These are phyloP conservation scores for Euclidia mi DNA, from an alignment of 2,888 invertebrate genomes.

Conservation along the genomic window DNA sequence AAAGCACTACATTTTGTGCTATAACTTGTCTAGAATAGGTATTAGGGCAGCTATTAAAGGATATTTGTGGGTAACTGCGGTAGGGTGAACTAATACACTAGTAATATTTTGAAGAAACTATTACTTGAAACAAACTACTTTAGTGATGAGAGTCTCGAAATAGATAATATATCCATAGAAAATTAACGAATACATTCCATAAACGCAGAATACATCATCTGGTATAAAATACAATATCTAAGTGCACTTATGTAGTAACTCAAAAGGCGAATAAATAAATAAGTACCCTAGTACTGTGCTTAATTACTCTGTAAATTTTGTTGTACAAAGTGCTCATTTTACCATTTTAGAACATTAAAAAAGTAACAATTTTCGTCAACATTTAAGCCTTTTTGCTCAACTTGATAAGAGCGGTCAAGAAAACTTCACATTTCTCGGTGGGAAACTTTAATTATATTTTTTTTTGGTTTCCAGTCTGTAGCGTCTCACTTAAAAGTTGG, in stretches of 20 bases:
- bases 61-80: slow-evolving; percentile 5
- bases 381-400: slow-evolving; percentile 21
- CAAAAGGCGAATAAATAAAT: too few species aligned
- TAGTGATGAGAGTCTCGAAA: slow-evolving; percentile 3
- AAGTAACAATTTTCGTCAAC: slow-evolving; percentile 20
- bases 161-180: background rate
- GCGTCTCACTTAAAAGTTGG: slow-evolving; percentile 16
- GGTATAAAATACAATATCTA: too few species aligned
- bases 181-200: background rate
- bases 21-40: slow-evolving; percentile 2
- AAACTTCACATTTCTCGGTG: slow-evolving; percentile 44
- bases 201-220: too few species aligned
- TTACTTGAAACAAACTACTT: slow-evolving; percentile 7
- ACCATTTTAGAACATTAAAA: too few species aligned
- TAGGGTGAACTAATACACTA: slow-evolving; percentile 10
- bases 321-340: too few species aligned
- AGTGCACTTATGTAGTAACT: too few species aligned
- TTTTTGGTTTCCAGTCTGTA: slow-evolving; percentile 15
- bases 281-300: too few species aligned
- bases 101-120: slow-evolving; percentile 10
- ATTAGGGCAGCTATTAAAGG: background rate
- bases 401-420: slow-evolving; percentile 37
- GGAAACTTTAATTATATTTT: slow-evolving; percentile 45
- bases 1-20: background rate
- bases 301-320: background rate